Evolutionary conservation across 2,888 invertebrate genomes (phyloP).

Genomic region (Reticulitermes lucifugus): DNA sequence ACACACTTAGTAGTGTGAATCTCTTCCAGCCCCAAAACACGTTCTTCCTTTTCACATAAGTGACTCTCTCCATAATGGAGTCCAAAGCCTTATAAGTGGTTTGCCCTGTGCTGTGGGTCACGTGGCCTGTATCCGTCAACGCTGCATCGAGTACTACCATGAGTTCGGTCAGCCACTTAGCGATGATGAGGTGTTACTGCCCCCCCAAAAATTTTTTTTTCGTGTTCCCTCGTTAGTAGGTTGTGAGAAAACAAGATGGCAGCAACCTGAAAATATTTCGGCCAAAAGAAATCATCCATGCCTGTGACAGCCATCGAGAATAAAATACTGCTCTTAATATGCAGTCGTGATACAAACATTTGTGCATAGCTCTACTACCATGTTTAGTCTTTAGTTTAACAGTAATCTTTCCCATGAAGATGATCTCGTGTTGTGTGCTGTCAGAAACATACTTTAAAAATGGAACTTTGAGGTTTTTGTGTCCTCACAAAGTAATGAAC

Average conservation of each 20-base stretch:
- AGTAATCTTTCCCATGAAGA: not conserved
- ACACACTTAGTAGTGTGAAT: not conserved
- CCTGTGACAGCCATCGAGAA: not conserved
- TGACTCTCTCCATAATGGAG: slow-evolving; percentile 9
- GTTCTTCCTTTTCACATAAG: slow-evolving; percentile 5
- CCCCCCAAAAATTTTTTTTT: not conserved
- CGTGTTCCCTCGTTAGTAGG: not conserved
- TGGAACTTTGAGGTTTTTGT: no score
- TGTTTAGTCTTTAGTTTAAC: not conserved
- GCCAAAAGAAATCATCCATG: not conserved
- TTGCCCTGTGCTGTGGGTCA: not conserved
- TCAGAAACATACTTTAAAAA: no score
- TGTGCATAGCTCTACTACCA: no score
- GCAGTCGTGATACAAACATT: not conserved
- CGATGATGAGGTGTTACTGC: not conserved
- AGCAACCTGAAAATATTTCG: not conserved
- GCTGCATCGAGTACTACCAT: not conserved
- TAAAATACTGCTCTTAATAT: not conserved
- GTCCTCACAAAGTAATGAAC: no score
- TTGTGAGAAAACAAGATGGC: slow-evolving; percentile 23
- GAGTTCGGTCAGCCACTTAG: not conserved
- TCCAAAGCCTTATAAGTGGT: not conserved
- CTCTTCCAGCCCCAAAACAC: slow-evolving; percentile 7
- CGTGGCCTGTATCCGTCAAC: not conserved
- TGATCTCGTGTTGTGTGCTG: not conserved